Conservation (phyloP, 2,113 vertebrate species). For the Tyto alba region DNA sequence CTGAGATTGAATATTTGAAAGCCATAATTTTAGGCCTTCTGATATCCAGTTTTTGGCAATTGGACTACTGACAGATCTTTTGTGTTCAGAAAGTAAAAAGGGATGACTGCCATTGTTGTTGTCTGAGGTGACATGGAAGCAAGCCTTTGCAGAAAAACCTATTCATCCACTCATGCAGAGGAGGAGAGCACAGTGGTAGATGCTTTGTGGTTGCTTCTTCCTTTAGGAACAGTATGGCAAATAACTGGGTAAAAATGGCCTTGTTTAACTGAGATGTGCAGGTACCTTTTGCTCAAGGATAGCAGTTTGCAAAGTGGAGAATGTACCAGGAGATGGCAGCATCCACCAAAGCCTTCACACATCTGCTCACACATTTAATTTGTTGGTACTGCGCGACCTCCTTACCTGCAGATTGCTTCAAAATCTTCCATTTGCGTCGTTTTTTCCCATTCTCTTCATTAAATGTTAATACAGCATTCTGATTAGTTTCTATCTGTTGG, state of each 20-base stretch:
- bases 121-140: background rate
- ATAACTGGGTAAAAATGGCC: background rate
- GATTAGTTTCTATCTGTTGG: background rate
- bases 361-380: background rate
- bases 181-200: background rate
- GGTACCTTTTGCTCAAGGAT: background rate
- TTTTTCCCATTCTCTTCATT: background rate
- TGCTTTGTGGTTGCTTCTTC: background rate
- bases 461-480: background rate
- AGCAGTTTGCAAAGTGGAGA: background rate
- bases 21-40: background rate
- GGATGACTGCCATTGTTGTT: background rate
- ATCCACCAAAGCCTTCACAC: background rate
- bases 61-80: background rate
- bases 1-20: background rate
- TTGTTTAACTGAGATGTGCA: background rate
- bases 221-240: background rate
- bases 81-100: background rate
- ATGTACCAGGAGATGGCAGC: slow-evolving; percentile 61
- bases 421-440: background rate
- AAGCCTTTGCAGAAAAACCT: background rate
- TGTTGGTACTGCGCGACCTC: background rate
- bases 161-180: background rate
- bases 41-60: background rate
- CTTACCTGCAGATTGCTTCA: background rate